These are phyloP conservation scores for Chorisops tibialis DNA, from an alignment of 2,888 invertebrate species.

Conservation along the genomic window DNA sequence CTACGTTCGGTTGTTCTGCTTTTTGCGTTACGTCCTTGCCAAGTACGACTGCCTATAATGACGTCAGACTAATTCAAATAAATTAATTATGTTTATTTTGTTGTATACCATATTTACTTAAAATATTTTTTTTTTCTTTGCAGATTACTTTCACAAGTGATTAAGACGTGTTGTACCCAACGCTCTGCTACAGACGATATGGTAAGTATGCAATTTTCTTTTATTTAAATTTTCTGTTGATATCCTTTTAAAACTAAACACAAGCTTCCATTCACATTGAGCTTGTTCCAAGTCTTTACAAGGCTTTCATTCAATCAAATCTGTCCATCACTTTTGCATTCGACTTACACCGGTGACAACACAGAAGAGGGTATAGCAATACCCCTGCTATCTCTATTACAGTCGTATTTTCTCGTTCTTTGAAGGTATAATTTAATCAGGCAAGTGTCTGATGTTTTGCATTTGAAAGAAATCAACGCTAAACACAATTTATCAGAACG, in stretches of 20 bases:
- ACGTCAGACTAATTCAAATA: too few relatives aligned
- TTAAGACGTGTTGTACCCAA: slow-evolving; percentile 53
- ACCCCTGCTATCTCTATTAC: too few relatives aligned
- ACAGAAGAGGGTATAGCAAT: neutral
- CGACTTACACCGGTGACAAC: slow-evolving; percentile 25
- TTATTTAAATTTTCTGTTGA: neutral
- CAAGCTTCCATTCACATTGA: neutral
- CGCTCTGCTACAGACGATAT: slow-evolving; percentile 53
- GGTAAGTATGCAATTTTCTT: slow-evolving; percentile 41
- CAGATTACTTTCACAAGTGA: slow-evolving; percentile 47
- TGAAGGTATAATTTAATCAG: slow-evolving; percentile 17
- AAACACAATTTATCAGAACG: neutral
- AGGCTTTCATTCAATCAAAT: slow-evolving; percentile 7
- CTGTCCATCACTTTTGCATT: slow-evolving; percentile 21
- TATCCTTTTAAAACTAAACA: neutral
- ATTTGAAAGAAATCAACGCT: slow-evolving; percentile 5
- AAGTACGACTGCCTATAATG: too few relatives aligned
- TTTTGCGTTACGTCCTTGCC: too few relatives aligned
- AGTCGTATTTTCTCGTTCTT: neutral
- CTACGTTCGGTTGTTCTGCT: too few relatives aligned
- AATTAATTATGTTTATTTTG: too few relatives aligned
- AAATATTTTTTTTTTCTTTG: slow-evolving; percentile 36
- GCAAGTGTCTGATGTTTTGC: neutral
- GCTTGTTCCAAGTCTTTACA: too few relatives aligned
- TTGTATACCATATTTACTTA: too few relatives aligned